Evolutionary conservation across 92 coral and sea anemone genomes (phyloP), one percentile per base, ranked within the genome.

Genomic region (Palythoa caribaeorum): DNA sequence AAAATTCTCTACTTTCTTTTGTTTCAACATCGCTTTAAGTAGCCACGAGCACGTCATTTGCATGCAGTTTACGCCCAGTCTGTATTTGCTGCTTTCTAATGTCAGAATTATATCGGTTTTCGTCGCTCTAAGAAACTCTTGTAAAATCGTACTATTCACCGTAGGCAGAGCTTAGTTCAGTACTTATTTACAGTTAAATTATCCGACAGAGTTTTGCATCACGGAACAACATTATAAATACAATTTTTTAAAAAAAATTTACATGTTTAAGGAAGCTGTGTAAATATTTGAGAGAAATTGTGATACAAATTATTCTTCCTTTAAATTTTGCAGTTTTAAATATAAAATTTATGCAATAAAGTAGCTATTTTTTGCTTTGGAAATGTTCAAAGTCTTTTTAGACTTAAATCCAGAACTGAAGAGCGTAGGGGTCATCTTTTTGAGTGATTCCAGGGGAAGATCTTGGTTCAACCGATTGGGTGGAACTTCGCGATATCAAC

Each of bases 321-420:
- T 6, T 10, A 35, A 9, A 36, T 12, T 51, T 77, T 77, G 66
- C 62, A 77, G 47, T 35, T n/a, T 9, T 77, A 28, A 7, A 40
- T 77, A 77, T 15, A 77, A 77, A 77, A 20, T 28, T 21, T 52
- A 77, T 77, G 66, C 83, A 51, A 4, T 77, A n/a, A 14, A 28
- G 17, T 51, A 1, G 37, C 15, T 20, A 11, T 68, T 19, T 20
- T 68, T 50, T 76, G 38, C 19, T 76, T 52, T 52, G 38, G 9
- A 77, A 77, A 52, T 77, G 69, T 77, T 54, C 60, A 54, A 68
- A 65, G 86, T 68, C 73, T 62, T 48, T 69, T 63, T 28, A 39
- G 86, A 38, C 38, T 81, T 63, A 81, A 47, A 81, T 81, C 86
- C 86, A 81, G 86, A 81, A 47, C 40, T 81, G 66, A 14, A 65